These are phyloP conservation scores for Kryptolebias marmoratus DNA, from an alignment of 2,113 vertebrate genomes.

Conservation along the genomic window DNA sequence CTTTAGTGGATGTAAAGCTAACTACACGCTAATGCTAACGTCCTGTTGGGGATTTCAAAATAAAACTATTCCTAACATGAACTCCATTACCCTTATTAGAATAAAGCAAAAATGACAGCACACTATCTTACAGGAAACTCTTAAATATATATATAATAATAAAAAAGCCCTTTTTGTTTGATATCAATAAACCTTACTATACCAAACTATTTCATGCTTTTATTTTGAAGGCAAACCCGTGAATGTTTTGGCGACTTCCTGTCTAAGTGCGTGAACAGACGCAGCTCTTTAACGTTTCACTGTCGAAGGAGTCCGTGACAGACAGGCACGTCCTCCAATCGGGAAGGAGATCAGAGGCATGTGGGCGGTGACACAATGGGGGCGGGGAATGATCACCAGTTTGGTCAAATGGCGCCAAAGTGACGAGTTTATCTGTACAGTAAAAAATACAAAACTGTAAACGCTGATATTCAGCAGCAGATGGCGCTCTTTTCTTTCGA, in stretches of 20 bases:
- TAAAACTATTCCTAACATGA: conserved; percentile 17
- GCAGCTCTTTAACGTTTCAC: not conserved
- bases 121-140: no score
- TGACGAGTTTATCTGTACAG: not conserved
- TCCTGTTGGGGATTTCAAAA: conserved; percentile 42
- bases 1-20: conserved; percentile 8
- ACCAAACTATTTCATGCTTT: not conserved
- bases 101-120: no score
- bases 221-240: conserved; percentile 16
- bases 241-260: not conserved
- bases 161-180: no score
- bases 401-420: conserved; percentile 61
- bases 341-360: not conserved
- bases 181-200: not conserved
- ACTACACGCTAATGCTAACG: accelerated
- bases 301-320: conserved; percentile 22
- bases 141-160: no score
- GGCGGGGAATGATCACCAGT: conserved; percentile 8
- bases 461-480: conserved; percentile 26
- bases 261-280: not conserved
- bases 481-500: conserved; percentile 36
- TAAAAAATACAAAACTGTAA: conserved; percentile 2
- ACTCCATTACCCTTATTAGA: no score
- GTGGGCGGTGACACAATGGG: not conserved
- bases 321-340: conserved; percentile 52